Evolutionary conservation across 1,140 invertebrate genomes (phyloP), one percentile per base, ranked within the genome.

Genomic region (Bombus breviceps): DNA sequence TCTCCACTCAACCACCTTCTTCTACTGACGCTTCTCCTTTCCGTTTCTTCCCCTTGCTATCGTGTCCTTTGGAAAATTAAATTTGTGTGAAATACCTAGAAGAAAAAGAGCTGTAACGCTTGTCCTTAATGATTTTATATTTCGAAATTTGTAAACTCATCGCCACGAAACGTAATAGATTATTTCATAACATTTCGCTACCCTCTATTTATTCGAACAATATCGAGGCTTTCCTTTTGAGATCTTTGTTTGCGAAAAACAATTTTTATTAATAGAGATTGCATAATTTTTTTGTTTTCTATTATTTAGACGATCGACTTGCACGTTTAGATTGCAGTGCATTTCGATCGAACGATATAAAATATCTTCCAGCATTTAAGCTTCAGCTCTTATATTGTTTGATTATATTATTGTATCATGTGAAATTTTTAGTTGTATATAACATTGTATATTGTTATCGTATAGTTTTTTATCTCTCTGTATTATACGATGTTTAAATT

Each of bases 11-110:
- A 18, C 34, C 59, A 4, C 25, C 32, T 53, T 32, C 28, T 13
- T 69, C 34, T 18, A 71, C 73, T 80, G 68, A 77, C 68, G 59
- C 22, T 18, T 22, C 66, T 37, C 39, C 47, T 71, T 64, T 41
- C 66, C 47, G 18, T 69, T 47, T 15, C 41, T 79, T 43, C n/a
- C 39, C 25, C 66, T 5, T 53, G 15, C 37, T 34, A 78, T 59
- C 47, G 53, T 57, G 28, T 69, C 43, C 9, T 28, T 79, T 37
- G 18, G 41, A 87, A 83, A 87, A 85, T 79, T 85, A 88, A 89
- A 86, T 84, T 86, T 76, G 32, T 22, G 32, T 13, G 22, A 62
- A 62, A 62, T 62, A 62, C 28, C 28, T n/a, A n/a, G 28, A 62
- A 12, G 47, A 4, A 28, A 59, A 59, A 59, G 4, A 59, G 57